Percentiles rank a stretch among this genome's conserved stretches.
These are phyloP conservation scores for Bombus pyrosoma DNA, from an alignment of 1,140 invertebrate genomes.

Conservation along the genomic window DNA sequence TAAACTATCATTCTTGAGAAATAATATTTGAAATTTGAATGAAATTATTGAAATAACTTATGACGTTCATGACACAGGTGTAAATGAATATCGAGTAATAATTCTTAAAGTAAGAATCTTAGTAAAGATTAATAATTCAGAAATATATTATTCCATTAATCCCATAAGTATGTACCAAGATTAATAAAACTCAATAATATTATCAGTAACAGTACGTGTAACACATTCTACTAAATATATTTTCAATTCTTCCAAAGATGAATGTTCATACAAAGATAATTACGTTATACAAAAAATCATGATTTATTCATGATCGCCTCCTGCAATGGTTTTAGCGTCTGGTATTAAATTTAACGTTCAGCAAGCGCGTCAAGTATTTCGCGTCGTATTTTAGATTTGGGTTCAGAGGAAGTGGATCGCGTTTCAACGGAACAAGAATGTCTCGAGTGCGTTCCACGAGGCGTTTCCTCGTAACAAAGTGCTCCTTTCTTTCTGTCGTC, in stretches of 20 bases:
- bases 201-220: too few species aligned
- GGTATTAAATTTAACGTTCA: slow-evolving; percentile 31
- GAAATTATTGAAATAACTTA: too few species aligned
- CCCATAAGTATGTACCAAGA: neutral
- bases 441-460: slow-evolving; percentile 49
- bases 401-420: slow-evolving; percentile 43
- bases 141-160: neutral
- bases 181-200: neutral
- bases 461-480: slow-evolving; percentile 51
- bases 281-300: neutral
- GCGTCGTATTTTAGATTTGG: slow-evolving; percentile 42
- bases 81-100: too few species aligned
- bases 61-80: too few species aligned
- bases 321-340: neutral
- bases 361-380: neutral
- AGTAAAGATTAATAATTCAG: neutral
- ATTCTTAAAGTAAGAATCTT: too few species aligned
- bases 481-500: slow-evolving; percentile 47
- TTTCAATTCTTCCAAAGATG: neutral
- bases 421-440: slow-evolving; percentile 54
- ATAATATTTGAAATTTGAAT: too few species aligned
- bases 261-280: too few species aligned
- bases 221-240: neutral
- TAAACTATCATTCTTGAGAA: too few species aligned
- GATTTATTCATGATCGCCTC: neutral